phyloP scores from a whole-genome alignment of 2,113 vertebrate species.

The Jacana jacana region DNA sequence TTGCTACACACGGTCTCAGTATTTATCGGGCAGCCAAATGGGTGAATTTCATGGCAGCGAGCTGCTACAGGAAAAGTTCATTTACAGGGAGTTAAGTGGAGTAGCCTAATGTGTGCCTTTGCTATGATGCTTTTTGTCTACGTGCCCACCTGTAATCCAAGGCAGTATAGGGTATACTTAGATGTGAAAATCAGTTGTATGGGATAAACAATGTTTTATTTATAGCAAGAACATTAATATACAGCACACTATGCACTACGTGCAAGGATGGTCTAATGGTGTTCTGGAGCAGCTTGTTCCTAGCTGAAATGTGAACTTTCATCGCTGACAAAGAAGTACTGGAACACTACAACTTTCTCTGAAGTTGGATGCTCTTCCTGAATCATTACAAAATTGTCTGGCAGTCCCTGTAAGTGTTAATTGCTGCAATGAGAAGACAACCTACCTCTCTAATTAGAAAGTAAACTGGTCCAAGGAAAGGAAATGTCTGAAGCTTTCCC shows the following conservation, averaged over 20 bases:
- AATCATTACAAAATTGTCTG: constrained; percentile 55
- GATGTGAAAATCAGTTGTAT: constrained; percentile 25
- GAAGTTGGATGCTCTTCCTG: constrained; percentile 49
- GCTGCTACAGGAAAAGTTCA: neutral
- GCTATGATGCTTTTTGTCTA: neutral
- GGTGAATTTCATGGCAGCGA: neutral
- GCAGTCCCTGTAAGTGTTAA: constrained; percentile 45
- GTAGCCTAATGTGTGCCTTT: neutral
- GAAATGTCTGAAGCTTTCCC: neutral
- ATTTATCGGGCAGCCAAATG: neutral
- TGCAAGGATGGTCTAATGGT: constrained; percentile 10
- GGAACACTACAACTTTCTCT: constrained; percentile 12
- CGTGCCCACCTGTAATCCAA: neutral
- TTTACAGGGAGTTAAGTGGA: neutral
- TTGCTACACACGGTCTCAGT: neutral
- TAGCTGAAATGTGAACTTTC: constrained; percentile 14
- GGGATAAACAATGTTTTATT: constrained; percentile 41
- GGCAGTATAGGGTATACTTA: neutral
- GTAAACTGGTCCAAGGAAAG: neutral
- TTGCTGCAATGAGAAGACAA: constrained; percentile 43
- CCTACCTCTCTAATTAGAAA: constrained; percentile 36
- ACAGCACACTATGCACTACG: neutral
- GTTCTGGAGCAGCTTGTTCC: constrained; percentile 21
- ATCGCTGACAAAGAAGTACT: constrained; percentile 27
- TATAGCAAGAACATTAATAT: constrained; percentile 18